phyloP scores from a whole-genome alignment of 1,140 invertebrate genomes.

The Melitaea cinxia region DNA sequence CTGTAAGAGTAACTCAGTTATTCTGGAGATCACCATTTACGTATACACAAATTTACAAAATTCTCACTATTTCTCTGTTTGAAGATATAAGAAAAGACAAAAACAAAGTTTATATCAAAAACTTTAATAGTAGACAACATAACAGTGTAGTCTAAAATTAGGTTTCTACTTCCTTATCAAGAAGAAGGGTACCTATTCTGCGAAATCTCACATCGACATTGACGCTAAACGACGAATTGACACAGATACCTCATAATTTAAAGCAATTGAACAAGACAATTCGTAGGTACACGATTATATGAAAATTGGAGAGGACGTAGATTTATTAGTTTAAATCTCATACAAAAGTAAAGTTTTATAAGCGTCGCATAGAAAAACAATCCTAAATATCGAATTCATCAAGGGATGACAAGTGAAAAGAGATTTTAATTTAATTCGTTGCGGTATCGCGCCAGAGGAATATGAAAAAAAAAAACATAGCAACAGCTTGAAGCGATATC shows the following conservation, averaged over 20 bases:
- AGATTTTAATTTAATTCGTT: constrained; percentile 82
- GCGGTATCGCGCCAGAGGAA: constrained; percentile 73
- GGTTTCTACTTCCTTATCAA: neutral
- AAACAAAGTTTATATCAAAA: no score
- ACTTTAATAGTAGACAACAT: no score
- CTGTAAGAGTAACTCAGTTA: no score
- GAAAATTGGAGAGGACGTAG: neutral
- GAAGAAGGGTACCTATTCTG: neutral
- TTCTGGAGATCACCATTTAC: no score
- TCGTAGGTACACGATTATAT: neutral
- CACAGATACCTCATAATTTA: neutral
- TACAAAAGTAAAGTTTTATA: neutral
- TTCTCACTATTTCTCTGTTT: no score
- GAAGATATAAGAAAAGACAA: no score
- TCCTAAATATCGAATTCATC: constrained; percentile 60
- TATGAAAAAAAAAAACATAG: constrained; percentile 74
- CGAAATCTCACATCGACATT: neutral
- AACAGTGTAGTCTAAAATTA: no score
- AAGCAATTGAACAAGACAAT: neutral
- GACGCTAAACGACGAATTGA: neutral
- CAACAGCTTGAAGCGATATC: constrained; percentile 81
- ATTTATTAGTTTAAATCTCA: neutral
- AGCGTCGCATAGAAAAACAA: neutral
- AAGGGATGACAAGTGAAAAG: constrained; percentile 79
- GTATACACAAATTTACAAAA: no score